These are phyloP conservation scores for Drosophila peninsularis DNA, from an alignment of 2,888 invertebrate genomes.

Conservation along the genomic window DNA sequence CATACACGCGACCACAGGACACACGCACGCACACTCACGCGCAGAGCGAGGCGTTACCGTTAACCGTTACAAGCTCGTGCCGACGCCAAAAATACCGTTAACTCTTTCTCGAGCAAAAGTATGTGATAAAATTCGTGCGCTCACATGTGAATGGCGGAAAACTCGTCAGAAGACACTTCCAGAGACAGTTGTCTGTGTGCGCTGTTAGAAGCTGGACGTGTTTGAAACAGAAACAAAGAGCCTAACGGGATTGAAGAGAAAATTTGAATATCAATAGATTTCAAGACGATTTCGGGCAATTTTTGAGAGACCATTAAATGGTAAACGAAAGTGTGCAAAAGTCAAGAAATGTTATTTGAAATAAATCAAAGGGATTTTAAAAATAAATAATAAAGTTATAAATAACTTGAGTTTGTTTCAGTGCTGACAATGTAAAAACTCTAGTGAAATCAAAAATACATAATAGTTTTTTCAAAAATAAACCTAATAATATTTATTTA, in stretches of 20 bases:
- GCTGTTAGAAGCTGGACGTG: conserved; percentile 47
- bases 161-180: conserved; percentile 14
- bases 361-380: neutral
- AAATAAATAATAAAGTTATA: neutral
- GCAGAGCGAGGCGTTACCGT: conserved; percentile 30
- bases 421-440: neutral
- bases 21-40: conserved; percentile 31
- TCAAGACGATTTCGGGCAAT: conserved; percentile 3
- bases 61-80: conserved; percentile 44
- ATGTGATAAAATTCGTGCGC: conserved; percentile 44
- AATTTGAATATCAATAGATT: conserved; percentile 1
- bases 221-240: conserved; percentile 11
- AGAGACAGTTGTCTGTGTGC: conserved; percentile 50
- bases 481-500: neutral
- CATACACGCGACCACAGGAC: conserved; percentile 79
- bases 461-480: no score
- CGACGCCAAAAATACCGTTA: conserved; percentile 55
- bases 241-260: conserved; percentile 17
- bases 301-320: neutral
- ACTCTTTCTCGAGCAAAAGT: conserved; percentile 48
- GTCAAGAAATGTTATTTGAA: neutral
- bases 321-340: conserved; percentile 12
- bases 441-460: neutral
- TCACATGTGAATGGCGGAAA: conserved; percentile 55
- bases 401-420: neutral